phyloP scores from a whole-genome alignment of 2,797 vertebrate genomes.

The Rhadinocentrus ornatus region DNA sequence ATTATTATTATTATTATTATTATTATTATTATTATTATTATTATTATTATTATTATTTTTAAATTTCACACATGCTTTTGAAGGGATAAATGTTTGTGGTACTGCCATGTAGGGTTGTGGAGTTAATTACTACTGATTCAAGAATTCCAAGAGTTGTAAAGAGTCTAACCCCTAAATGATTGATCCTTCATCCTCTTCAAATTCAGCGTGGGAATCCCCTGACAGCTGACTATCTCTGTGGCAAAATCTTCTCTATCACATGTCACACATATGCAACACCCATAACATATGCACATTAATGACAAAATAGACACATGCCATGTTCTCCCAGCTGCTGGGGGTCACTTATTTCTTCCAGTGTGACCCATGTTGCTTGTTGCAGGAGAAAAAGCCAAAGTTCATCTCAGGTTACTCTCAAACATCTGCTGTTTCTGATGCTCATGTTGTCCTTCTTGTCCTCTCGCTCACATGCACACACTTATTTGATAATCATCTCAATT shows the following conservation, averaged over 20 bases:
- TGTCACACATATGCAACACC: constrained; percentile 53
- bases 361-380: constrained; percentile 44
- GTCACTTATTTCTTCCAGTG: constrained; percentile 62
- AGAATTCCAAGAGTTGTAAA: constrained; percentile 1
- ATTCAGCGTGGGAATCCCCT: constrained; percentile 58
- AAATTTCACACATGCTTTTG: not conserved
- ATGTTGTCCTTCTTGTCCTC: not conserved
- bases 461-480: not conserved
- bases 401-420: constrained; percentile 68
- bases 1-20: too few species aligned
- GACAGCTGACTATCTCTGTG: constrained; percentile 61
- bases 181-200: constrained; percentile 15
- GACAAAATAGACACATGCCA: constrained; percentile 44
- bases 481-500: not conserved
- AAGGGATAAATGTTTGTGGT: constrained; percentile 3
- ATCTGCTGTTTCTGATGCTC: constrained; percentile 61
- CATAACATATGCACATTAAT: constrained; percentile 48
- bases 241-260: constrained; percentile 59
- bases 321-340: constrained; percentile 45
- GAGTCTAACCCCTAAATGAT: constrained; percentile 8
- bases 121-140: constrained; percentile 9
- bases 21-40: too few species aligned
- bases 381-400: constrained; percentile 40
- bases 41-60: not conserved
- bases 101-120: not conserved